A percentile compares a stretch with the other conserved stretches of the same genome.
Conservation (phyloP, 2,888 invertebrate species). For the Leptura quadrifasciata region DNA sequence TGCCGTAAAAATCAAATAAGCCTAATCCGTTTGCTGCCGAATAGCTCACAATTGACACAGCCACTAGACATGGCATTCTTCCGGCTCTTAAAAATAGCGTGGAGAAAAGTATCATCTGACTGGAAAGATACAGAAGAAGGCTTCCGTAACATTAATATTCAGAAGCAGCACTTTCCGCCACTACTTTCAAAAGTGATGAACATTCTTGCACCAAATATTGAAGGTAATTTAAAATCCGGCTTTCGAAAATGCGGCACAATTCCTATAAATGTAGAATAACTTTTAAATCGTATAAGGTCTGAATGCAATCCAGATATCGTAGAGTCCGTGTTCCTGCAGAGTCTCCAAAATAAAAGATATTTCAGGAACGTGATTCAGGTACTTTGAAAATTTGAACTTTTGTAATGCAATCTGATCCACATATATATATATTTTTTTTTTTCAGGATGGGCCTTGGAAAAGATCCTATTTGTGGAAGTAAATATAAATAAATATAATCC, state of each 20-base stretch:
- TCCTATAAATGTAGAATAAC: no score
- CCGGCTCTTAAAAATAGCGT: constrained; percentile 31
- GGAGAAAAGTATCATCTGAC: constrained; percentile 21
- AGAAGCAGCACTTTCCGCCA: constrained; percentile 29
- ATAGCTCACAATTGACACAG: constrained; percentile 18
- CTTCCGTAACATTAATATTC: constrained; percentile 33
- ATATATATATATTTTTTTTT: no score
- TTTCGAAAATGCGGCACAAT: no score
- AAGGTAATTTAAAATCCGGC: constrained; percentile 25
- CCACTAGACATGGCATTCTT: constrained; percentile 38
- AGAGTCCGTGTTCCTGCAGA: constrained; percentile 24
- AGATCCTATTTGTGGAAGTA: no score
- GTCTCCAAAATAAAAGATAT: constrained; percentile 31
- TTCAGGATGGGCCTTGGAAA: no score
- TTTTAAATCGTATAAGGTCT: no score
- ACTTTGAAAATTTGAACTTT: no score
- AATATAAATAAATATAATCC: no score
- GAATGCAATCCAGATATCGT: constrained; percentile 32
- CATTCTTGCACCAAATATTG: constrained; percentile 18
- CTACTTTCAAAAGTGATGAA: constrained; percentile 24
- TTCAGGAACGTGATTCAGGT: no score
- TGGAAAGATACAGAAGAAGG: constrained; percentile 39
- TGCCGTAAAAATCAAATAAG: constrained; percentile 13
- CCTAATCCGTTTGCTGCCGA: constrained; percentile 10
- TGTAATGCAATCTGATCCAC: no score